Evolutionary conservation across 2,888 invertebrate species (phyloP).

Genomic region (Lasioglossum zephyrum): DNA sequence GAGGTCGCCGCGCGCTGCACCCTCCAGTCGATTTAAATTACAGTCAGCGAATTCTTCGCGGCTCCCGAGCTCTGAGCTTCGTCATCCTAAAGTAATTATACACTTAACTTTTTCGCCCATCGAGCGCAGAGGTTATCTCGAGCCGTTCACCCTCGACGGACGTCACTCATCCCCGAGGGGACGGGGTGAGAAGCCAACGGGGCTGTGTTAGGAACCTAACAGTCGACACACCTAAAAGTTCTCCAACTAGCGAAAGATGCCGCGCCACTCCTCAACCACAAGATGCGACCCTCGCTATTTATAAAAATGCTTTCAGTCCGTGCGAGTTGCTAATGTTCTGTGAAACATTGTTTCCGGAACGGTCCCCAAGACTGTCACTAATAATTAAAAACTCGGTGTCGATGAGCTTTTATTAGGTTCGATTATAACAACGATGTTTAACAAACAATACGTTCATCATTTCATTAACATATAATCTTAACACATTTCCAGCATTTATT

Average conservation of each 20-base stretch:
- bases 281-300: constrained; percentile 48
- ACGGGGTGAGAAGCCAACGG: constrained; percentile 2
- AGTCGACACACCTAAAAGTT: constrained; percentile 75
- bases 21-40: constrained; percentile 68
- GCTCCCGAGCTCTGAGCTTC: constrained; percentile 67
- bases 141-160: constrained; percentile 66
- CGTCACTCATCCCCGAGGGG: constrained; percentile 64
- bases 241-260: constrained; percentile 29
- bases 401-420: neutral
- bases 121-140: constrained; percentile 75
- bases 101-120: constrained; percentile 80
- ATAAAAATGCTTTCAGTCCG: neutral
- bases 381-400: neutral
- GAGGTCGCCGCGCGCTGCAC: neutral
- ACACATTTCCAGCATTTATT: neutral
- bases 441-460: neutral
- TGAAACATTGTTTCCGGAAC: neutral
- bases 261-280: neutral
- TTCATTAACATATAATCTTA: neutral
- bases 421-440: neutral
- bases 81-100: constrained; percentile 81
- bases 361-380: neutral
- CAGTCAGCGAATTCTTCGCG: constrained; percentile 72
- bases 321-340: constrained; percentile 29
- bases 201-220: constrained; percentile 34